A percentile compares a stretch with the other conserved stretches of the same genome.
phyloP scores from a whole-genome alignment of 1,140 invertebrate species.

The Orchesella cincta region DNA sequence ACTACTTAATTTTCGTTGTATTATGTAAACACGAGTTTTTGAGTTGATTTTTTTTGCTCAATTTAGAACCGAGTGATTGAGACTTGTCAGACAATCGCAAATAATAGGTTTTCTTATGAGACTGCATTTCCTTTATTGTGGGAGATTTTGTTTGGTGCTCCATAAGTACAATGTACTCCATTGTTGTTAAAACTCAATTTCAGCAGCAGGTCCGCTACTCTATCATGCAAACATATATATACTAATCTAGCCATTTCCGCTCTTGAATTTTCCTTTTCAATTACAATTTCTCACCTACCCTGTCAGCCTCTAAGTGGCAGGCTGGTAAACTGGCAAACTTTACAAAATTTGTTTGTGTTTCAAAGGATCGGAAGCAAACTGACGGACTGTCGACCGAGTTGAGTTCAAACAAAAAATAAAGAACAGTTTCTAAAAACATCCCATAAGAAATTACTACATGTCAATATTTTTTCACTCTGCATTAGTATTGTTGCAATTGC shows the following conservation, averaged over 20 bases:
- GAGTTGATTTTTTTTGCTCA: constrained; percentile 1
- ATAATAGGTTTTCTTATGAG: background rate
- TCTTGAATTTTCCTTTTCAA: background rate
- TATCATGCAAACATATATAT: background rate
- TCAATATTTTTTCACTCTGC: too few species aligned
- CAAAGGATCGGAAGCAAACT: too few species aligned
- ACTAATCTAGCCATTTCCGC: constrained; percentile 10
- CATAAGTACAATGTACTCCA: background rate
- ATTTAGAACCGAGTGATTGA: constrained; percentile 7
- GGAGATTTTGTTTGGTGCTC: background rate
- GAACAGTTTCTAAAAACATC: too few species aligned
- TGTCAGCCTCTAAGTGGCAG: too few species aligned
- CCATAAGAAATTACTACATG: too few species aligned
- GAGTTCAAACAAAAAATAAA: too few species aligned
- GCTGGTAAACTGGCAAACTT: too few species aligned
- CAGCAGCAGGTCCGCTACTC: background rate
- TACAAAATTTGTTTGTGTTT: too few species aligned
- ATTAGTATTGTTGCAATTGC: too few species aligned
- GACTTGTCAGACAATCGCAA: constrained; percentile 17
- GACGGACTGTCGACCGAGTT: too few species aligned
- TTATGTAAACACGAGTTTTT: constrained; percentile 13
- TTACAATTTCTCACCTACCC: constrained; percentile 2
- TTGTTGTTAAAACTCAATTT: constrained; percentile 10
- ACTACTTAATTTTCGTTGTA: constrained; percentile 13
- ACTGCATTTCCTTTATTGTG: constrained; percentile 1